Conservation (phyloP, 92 coral and sea anemone species). For the Parazoanthus atlanticus region DNA sequence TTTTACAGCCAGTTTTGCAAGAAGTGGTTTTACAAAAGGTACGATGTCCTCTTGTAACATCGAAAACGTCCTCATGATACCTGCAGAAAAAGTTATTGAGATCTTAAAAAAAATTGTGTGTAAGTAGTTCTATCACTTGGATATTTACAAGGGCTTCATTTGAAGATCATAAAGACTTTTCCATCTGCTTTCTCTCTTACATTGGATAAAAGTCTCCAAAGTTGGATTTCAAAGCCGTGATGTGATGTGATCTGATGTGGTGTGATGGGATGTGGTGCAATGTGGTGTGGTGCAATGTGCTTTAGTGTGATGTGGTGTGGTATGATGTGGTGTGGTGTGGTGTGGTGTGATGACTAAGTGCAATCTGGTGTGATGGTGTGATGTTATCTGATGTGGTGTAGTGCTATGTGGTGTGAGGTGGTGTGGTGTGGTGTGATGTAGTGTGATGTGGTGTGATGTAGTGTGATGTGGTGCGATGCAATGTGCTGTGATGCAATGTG, state of each 20-base stretch:
- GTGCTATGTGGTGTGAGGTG: neutral
- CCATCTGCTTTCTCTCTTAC: neutral
- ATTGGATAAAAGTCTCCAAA: neutral
- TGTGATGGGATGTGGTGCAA: too few species aligned
- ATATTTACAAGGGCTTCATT: neutral
- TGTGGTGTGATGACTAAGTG: neutral
- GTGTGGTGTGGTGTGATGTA: neutral
- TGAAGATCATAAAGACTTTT: neutral
- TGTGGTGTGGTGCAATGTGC: too few species aligned
- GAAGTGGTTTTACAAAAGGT: constrained; percentile 66
- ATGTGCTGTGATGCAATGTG: too few species aligned
- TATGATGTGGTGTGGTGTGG: too few species aligned
- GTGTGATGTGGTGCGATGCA: too few species aligned
- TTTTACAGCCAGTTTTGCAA: constrained; percentile 71
- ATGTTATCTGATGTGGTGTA: too few species aligned
- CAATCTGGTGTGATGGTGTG: neutral
- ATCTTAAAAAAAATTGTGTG: neutral
- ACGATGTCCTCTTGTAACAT: constrained; percentile 79
- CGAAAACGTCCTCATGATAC: constrained; percentile 91
- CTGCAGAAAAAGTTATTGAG: constrained; percentile 44
- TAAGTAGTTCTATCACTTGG: neutral
- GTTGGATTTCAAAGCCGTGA: neutral
- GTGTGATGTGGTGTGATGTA: too few species aligned
- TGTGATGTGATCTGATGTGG: too few species aligned
- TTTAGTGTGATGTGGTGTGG: too few species aligned